Percentiles rank a stretch among this genome's conserved stretches.
phyloP scores from a whole-genome alignment of 2,797 vertebrate species.

The Chrysocyon brachyurus region DNA sequence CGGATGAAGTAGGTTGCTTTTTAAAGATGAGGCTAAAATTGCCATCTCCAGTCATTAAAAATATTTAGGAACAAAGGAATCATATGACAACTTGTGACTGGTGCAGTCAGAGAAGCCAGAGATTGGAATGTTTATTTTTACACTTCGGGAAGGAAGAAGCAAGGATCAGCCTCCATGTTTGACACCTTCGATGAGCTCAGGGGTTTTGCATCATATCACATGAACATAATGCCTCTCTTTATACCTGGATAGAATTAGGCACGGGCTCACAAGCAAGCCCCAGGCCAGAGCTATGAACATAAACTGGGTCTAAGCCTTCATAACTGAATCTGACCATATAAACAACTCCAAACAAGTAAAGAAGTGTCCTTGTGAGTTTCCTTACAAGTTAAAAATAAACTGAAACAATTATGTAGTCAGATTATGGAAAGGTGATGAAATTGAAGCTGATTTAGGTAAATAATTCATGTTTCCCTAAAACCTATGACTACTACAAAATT shows the following conservation, averaged over 20 bases:
- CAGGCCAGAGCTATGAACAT: neutral
- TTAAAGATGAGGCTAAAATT: constrained; percentile 67
- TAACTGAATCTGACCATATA: constrained; percentile 40
- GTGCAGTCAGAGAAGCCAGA: constrained; percentile 68
- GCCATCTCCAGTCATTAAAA: constrained; percentile 75
- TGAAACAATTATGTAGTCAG: constrained; percentile 57
- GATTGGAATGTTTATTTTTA: constrained; percentile 81
- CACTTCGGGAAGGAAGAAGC: constrained; percentile 46
- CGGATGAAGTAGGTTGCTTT: constrained; percentile 63
- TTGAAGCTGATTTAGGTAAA: constrained; percentile 70
- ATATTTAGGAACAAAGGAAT: constrained; percentile 66
- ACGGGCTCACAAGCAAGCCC: neutral
- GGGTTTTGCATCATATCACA: constrained; percentile 65
- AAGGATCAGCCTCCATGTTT: neutral
- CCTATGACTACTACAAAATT: constrained; percentile 56
- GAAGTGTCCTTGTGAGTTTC: constrained; percentile 61
- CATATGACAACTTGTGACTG: constrained; percentile 79
- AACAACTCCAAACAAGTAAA: constrained; percentile 76
- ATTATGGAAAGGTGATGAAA: constrained; percentile 69
- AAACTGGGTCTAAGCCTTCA: constrained; percentile 40
- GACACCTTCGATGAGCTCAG: constrained; percentile 74
- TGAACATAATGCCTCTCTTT: constrained; percentile 64
- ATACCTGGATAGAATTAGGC: neutral
- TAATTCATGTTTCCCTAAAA: constrained; percentile 64
- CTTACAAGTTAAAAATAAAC: constrained; percentile 72